Evolutionary conservation across 1,140 invertebrate genomes (phyloP), one percentile per base, ranked within the genome.

Genomic region (Melipona quadrifasciata): DNA sequence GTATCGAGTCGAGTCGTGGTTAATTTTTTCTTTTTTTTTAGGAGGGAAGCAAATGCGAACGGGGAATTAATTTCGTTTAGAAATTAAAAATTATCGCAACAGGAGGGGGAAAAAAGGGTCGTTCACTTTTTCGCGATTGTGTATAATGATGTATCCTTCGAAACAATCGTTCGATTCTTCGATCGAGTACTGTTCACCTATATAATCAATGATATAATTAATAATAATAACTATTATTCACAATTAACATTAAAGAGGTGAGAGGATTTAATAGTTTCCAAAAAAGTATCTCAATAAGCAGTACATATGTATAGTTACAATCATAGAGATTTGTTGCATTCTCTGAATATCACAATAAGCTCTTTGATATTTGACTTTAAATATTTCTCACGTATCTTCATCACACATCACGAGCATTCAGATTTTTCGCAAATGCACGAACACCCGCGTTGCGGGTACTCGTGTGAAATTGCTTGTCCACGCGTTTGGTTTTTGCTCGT

Each of bases 391-490:
- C 24, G 24, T n/a, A 61, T 61, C 24, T 61, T 14, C 24, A 12
- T 14, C 24, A 12, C n/a, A 14, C n/a, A n/a, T 61, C 5, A n/a
- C 24, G 24, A 3, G 2, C 58, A n/a, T 61, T 24, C 24, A 58
- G 3, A 1, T 24, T 58, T 21, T 21, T 58, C 57, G 4, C 21
- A 12, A 58, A 24, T 58, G 21, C 21, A 58, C 24, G 24, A 58
- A 58, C 57, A 21, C 21, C 10, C 57, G 57, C 57, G 0, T 19
- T 24, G 2, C 31, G 2, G 31, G 21, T 24, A 58, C 2, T 67
- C 72, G 12, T 67, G 73, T 24, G 58, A 82, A 76, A 67, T 67
- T 39, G n/a, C 67, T n/a, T 21, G 64, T 55, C 11, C 61, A n/a
- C 27, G 27, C 19, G 55, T 51, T 14, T 51, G 16, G 6, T 10